phyloP scores from a whole-genome alignment of 2,113 vertebrate species.

The Elachura formosa region DNA sequence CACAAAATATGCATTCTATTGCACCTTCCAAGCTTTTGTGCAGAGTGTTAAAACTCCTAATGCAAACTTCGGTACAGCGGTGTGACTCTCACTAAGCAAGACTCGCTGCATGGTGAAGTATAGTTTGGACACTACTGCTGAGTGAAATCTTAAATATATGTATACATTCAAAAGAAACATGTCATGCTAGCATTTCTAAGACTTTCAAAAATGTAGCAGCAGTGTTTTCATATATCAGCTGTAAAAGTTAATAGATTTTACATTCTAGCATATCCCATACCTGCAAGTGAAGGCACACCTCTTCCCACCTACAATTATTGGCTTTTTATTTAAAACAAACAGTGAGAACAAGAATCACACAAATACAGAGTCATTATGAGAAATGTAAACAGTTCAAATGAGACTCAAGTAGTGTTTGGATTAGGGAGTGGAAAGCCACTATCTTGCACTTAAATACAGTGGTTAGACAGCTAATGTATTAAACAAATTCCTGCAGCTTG shows the following conservation, averaged over 20 bases:
- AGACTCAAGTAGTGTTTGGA: neutral
- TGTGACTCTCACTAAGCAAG: neutral
- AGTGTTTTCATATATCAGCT: neutral
- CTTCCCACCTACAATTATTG: neutral
- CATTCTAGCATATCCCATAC: neutral
- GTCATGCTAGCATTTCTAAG: neutral
- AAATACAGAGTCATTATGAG: neutral
- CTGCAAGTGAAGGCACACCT: fast-evolving
- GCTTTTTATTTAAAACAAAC: neutral
- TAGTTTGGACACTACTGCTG: neutral
- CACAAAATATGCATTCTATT: neutral
- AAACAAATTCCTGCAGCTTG: slow-evolving; percentile 37
- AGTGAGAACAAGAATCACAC: neutral
- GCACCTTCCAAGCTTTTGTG: neutral
- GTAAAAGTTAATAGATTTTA: neutral
- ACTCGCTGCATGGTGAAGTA: neutral
- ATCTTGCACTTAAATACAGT: neutral
- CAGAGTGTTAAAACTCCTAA: neutral
- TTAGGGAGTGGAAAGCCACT: neutral
- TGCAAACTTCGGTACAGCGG: neutral
- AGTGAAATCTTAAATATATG: neutral
- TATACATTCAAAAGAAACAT: neutral
- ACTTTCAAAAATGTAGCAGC: neutral
- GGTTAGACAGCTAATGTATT: slow-evolving; percentile 23
- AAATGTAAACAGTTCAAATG: neutral